Evolutionary conservation across 2,113 vertebrate genomes (phyloP).

Genomic region (Myrmophylax atrothorax): DNA sequence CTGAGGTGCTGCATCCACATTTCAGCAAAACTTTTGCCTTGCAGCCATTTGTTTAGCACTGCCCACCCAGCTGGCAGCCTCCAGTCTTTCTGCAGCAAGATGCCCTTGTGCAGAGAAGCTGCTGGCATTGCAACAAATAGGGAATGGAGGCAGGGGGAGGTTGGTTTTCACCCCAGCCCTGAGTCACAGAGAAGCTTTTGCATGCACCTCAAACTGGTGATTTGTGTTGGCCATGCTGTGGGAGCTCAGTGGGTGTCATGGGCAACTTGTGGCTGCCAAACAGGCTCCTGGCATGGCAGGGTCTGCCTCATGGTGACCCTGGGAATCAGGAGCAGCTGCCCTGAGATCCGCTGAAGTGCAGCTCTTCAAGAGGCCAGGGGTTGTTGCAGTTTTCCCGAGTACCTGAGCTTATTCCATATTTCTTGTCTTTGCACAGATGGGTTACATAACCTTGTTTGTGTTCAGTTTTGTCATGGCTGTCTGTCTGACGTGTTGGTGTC

Average conservation of each 20-base stretch:
- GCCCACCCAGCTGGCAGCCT: neutral
- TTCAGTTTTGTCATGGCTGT: neutral
- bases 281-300: accelerated
- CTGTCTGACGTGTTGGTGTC: conserved; percentile 16
- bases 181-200: neutral
- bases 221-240: neutral
- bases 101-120: neutral
- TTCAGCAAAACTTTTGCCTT: neutral
- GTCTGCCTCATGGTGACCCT: neutral
- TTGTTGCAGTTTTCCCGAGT: neutral
- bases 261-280: neutral
- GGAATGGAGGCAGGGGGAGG: neutral
- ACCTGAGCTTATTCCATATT: neutral
- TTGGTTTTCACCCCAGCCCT: neutral
- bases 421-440: neutral
- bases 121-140: neutral
- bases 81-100: neutral
- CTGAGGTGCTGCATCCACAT: neutral
- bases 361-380: neutral
- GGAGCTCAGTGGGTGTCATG: neutral
- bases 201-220: neutral
- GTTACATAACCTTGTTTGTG: neutral
- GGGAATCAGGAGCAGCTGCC: neutral
- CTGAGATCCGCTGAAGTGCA: neutral
- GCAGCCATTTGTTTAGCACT: neutral